phyloP scores from a whole-genome alignment of 1,140 invertebrate species.

The Panagrolaimus sp. region DNA sequence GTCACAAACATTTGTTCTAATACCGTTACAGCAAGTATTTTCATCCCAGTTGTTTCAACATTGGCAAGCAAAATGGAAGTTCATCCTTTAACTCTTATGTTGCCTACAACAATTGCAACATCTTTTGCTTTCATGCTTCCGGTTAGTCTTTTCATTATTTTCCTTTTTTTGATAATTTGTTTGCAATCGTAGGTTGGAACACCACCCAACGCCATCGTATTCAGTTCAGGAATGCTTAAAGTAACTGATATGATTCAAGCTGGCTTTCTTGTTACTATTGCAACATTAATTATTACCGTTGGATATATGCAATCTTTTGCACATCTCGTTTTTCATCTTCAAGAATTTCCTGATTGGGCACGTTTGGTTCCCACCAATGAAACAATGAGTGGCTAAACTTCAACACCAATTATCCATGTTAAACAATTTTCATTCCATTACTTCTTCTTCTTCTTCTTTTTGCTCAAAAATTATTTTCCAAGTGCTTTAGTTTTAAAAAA shows the following conservation, averaged over 20 bases:
- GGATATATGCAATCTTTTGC: slow-evolving; percentile 41
- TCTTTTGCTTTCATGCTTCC: slow-evolving; percentile 67
- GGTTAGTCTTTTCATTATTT: slow-evolving; percentile 57
- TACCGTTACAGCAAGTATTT: slow-evolving; percentile 38
- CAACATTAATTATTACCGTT: slow-evolving; percentile 32
- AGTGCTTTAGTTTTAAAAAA: no score
- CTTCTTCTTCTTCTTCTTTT: no score
- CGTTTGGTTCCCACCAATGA: no score
- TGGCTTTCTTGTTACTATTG: slow-evolving; percentile 35
- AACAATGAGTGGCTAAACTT: no score
- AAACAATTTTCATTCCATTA: no score
- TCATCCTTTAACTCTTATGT: slow-evolving; percentile 63
- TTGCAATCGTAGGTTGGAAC: slow-evolving; percentile 70
- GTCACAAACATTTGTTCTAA: slow-evolving; percentile 42
- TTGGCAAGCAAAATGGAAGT: slow-evolving; percentile 53
- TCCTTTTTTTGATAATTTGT: no score
- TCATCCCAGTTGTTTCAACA: slow-evolving; percentile 36
- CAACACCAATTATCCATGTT: no score
- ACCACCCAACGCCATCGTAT: slow-evolving; percentile 86
- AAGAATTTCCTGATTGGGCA: slow-evolving; percentile 38
- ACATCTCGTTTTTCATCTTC: slow-evolving; percentile 36
- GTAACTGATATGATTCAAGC: slow-evolving; percentile 60
- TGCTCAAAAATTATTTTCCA: no score
- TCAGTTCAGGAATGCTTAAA: slow-evolving; percentile 63
- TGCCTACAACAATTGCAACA: slow-evolving; percentile 60